phyloP scores from a whole-genome alignment of 2,797 vertebrate genomes.

The Amblyraja radiata region DNA sequence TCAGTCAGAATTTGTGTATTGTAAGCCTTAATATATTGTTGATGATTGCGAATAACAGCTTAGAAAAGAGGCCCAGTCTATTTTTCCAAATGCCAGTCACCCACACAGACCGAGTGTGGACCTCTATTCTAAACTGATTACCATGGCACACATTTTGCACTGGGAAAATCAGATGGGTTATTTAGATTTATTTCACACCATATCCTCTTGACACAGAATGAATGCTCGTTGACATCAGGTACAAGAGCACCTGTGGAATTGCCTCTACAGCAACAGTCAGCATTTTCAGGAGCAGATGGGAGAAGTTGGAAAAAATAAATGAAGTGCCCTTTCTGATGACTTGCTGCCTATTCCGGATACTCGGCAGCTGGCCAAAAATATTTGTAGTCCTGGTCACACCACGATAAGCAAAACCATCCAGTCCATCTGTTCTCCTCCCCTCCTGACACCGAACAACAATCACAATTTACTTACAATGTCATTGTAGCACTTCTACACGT shows the following conservation, averaged over 20 bases:
- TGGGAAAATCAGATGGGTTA: neutral
- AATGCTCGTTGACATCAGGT: neutral
- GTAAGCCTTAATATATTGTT: neutral
- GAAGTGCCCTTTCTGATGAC: neutral
- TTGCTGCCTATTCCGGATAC: neutral
- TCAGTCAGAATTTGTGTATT: neutral
- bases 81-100: neutral
- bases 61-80: neutral
- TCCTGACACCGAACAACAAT: neutral
- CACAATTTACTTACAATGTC: slow-evolving; percentile 8
- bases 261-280: neutral
- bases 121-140: neutral
- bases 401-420: neutral
- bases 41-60: neutral
- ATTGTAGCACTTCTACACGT: neutral
- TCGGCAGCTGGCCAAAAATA: neutral
- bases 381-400: neutral
- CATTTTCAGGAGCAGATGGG: slow-evolving; percentile 5
- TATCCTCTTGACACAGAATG: neutral
- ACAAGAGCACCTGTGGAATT: neutral
- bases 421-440: slow-evolving; percentile 16
- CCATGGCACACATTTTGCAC: neutral
- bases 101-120: neutral
- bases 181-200: neutral
- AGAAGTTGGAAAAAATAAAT: neutral